phyloP scores from a whole-genome alignment of 2,113 vertebrate species.

The Seriola rivoliana region DNA sequence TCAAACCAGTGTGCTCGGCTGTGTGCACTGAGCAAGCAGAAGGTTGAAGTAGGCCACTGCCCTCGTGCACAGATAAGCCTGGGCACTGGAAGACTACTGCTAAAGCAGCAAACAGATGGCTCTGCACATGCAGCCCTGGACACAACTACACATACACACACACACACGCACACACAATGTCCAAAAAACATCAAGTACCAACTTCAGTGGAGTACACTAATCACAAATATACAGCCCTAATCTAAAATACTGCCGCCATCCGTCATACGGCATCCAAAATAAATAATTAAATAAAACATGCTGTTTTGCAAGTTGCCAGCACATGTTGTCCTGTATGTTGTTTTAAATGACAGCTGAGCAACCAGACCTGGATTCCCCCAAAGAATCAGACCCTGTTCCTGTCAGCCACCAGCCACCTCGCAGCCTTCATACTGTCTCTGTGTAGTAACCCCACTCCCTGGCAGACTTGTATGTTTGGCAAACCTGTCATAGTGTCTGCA shows the following conservation, averaged over 20 bases:
- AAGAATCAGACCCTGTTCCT: neutral
- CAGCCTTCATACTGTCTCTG: slow-evolving; percentile 18
- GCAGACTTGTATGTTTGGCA: slow-evolving; percentile 66
- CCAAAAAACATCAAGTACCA: slow-evolving; percentile 59
- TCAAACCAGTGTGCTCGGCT: slow-evolving; percentile 42
- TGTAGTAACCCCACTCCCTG: slow-evolving; percentile 50
- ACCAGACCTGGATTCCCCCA: slow-evolving; percentile 31
- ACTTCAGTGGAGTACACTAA: slow-evolving; percentile 49
- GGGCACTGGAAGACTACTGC: slow-evolving; percentile 78
- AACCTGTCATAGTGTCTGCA: slow-evolving; percentile 66
- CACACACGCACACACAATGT: slow-evolving; percentile 26
- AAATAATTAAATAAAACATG: neutral
- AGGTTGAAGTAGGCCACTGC: slow-evolving; percentile 85
- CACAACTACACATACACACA: slow-evolving; percentile 42
- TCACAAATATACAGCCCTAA: slow-evolving; percentile 44
- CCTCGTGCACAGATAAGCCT: slow-evolving; percentile 79
- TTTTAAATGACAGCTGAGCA: slow-evolving; percentile 25
- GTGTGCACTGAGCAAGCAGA: slow-evolving; percentile 67
- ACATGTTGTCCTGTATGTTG: slow-evolving; percentile 3
- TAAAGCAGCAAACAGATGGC: slow-evolving; percentile 84
- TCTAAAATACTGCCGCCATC: slow-evolving; percentile 23
- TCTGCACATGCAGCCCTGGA: slow-evolving; percentile 73
- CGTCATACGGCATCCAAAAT: neutral
- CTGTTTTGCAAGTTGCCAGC: slow-evolving; percentile 3
- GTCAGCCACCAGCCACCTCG: slow-evolving; percentile 40